phyloP scores from a whole-genome alignment of 1,140 invertebrate species.

The Linepithema humile region DNA sequence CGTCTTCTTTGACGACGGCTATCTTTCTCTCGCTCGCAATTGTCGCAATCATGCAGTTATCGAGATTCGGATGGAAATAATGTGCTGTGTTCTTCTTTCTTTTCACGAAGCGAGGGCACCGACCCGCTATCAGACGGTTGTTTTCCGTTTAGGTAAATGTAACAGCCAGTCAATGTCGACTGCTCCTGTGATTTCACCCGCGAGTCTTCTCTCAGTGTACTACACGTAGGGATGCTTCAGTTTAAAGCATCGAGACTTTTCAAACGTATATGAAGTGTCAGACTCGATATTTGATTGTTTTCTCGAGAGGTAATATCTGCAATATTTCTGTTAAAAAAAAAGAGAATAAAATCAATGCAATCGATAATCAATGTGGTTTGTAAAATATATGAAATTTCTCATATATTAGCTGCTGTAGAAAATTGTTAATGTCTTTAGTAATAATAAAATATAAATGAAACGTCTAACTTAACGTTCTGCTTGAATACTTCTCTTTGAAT shows the following conservation, averaged over 20 bases:
- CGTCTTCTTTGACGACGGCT: slow-evolving; percentile 6
- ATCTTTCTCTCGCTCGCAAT: slow-evolving; percentile 29
- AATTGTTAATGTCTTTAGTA: not conserved
- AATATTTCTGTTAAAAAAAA: not conserved
- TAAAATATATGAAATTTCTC: not conserved
- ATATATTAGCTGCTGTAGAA: not conserved
- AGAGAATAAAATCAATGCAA: not conserved
- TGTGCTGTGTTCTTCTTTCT: slow-evolving; percentile 70
- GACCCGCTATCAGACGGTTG: slow-evolving; percentile 83
- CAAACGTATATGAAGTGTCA: not conserved
- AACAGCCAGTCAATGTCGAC: slow-evolving; percentile 65
- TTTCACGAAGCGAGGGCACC: slow-evolving; percentile 81
- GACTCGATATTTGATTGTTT: not conserved
- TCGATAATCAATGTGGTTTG: not conserved
- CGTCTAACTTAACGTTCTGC: not conserved
- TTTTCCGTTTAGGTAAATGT: slow-evolving; percentile 84
- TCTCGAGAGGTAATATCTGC: not conserved
- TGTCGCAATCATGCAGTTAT: slow-evolving; percentile 18
- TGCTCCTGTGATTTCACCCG: slow-evolving; percentile 22
- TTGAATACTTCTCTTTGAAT: too few relatives aligned
- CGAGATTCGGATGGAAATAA: slow-evolving; percentile 34
- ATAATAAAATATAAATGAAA: not conserved
- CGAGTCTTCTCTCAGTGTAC: slow-evolving; percentile 11
- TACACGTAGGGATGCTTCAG: slow-evolving; percentile 23
- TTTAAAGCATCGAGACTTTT: slow-evolving; percentile 41